A percentile compares a stretch with the other conserved stretches of the same genome.
These are phyloP conservation scores for Halisarca cf. caerulea DNA, from an alignment of 37 sponge, comb jelly and placozoan genomes.

Conservation along the genomic window DNA sequence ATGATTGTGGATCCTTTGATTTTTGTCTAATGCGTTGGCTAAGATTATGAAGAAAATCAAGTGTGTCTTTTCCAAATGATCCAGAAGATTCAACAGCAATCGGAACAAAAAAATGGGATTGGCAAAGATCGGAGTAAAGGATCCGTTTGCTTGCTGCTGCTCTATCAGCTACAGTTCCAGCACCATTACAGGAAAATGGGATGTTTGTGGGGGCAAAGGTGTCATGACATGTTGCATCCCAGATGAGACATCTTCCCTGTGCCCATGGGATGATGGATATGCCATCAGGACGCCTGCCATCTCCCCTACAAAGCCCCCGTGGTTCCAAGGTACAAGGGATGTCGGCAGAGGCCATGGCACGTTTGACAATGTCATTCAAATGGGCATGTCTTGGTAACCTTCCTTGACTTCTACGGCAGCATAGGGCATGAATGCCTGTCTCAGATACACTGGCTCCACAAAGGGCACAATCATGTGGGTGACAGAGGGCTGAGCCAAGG, in stretches of 20 bases:
- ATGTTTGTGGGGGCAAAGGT: constrained; percentile 10
- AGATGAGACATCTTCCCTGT: neutral
- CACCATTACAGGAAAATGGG: neutral
- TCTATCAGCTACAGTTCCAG: neutral
- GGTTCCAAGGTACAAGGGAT: constrained; percentile 40
- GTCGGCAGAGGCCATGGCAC: constrained; percentile 28
- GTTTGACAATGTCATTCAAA: constrained; percentile 35
- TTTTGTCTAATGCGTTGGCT: neutral
- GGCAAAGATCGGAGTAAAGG: neutral
- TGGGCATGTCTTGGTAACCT: constrained; percentile 18
- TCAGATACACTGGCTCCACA: constrained; percentile 41
- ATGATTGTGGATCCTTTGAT: constrained; percentile 4
- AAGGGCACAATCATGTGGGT: constrained; percentile 28
- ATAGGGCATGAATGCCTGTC: constrained; percentile 20
- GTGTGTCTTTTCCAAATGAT: neutral
- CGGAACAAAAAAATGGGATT: neutral
- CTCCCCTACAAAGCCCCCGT: neutral
- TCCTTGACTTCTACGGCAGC: constrained; percentile 31
- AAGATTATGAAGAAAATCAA: neutral
- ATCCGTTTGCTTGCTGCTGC: neutral
- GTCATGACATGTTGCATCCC: constrained; percentile 28
- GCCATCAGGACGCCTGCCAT: constrained; percentile 51
- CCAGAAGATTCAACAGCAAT: constrained; percentile 15
- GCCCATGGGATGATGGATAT: constrained; percentile 38
- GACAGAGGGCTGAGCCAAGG: constrained; percentile 33